Evolutionary conservation across 2,797 vertebrate species (phyloP).

Genomic region (Pygocentrus nattereri): DNA sequence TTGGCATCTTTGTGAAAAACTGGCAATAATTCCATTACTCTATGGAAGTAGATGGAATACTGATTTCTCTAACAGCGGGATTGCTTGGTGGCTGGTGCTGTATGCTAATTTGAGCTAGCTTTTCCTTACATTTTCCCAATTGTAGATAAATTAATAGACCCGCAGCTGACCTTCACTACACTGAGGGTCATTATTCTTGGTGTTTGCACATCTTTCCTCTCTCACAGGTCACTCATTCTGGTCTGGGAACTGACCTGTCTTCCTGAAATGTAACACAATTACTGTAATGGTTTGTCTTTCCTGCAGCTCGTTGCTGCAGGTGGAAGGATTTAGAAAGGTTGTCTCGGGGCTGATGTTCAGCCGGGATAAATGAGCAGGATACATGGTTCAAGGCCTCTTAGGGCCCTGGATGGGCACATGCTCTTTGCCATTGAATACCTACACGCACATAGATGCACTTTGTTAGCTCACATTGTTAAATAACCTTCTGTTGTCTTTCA

Average conservation of each 20-base stretch:
- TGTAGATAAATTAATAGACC: slow-evolving; percentile 17
- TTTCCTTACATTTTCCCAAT: neutral
- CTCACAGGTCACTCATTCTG: neutral
- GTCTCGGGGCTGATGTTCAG: slow-evolving; percentile 58
- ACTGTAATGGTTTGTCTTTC: slow-evolving; percentile 17
- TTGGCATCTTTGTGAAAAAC: neutral
- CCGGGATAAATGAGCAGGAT: slow-evolving; percentile 60
- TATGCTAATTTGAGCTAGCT: too few relatives aligned
- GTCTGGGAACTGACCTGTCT: neutral
- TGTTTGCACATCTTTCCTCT: too few relatives aligned
- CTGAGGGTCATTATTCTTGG: neutral
- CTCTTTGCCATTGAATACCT: neutral
- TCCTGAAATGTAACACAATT: slow-evolving; percentile 10
- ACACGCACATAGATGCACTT: neutral
- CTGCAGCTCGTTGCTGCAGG: neutral
- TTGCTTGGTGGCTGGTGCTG: too few relatives aligned
- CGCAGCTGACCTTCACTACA: neutral
- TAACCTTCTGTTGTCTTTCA: neutral
- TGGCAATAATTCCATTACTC: neutral
- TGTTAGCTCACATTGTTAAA: neutral
- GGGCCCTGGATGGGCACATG: neutral
- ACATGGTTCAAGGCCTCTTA: too few relatives aligned
- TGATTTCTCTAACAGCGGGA: neutral
- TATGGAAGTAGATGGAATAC: neutral
- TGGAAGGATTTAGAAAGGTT: slow-evolving; percentile 22